Base-by-base conservation (phyloP, 2,797 vertebrate species). In the Brotula barbata region DNA sequence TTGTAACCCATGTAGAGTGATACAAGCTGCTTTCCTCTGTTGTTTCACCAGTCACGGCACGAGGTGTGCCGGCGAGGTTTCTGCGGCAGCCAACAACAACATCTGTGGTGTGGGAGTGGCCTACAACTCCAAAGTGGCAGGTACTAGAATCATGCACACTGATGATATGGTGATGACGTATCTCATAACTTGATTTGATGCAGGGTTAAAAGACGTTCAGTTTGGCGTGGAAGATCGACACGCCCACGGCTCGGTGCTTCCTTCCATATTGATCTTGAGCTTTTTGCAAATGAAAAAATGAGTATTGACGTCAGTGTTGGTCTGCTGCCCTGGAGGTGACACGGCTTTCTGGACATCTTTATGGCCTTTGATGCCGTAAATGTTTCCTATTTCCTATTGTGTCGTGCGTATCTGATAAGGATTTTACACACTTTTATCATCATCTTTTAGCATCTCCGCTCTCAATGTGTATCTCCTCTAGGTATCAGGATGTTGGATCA, bases 401-500 rank as follows among this genome's bases (percentile, higher is more conserved):
- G 25, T 8, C 3, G 2, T 16, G 12, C 31, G 3, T 6, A 47
- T 2, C n/a, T 46, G 23, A 21, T 41, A 22, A 19, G 0, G 1
- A 5, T 48, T 65, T 55, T 17, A 36, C 42, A 19, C 15, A 45
- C 6, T 1, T 41, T 6, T 1, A 45, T 17, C 25, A 64, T 9
- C 23, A 17, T 13, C 14, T n/a, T n/a, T n/a, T 33, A 6, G 9
- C 31, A 33, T 6, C 5, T 6, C 2, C 6, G 11, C 31, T 33
- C 6, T 6, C 9, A 9, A 33, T 11, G 31, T 4, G 14, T 11
- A 49, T 21, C 14, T 14, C 50, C 14, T 56, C 20, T 44, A 99
- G 97, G 97, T 57, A 99, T 99, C 82, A 92, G 97, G 42, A 99
- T 99, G 97, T 75, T 99, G 14, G 97, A 99, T 85, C 97, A 99